Base-by-base conservation (phyloP, 2,888 invertebrate species). In the Meloe dianella region DNA sequence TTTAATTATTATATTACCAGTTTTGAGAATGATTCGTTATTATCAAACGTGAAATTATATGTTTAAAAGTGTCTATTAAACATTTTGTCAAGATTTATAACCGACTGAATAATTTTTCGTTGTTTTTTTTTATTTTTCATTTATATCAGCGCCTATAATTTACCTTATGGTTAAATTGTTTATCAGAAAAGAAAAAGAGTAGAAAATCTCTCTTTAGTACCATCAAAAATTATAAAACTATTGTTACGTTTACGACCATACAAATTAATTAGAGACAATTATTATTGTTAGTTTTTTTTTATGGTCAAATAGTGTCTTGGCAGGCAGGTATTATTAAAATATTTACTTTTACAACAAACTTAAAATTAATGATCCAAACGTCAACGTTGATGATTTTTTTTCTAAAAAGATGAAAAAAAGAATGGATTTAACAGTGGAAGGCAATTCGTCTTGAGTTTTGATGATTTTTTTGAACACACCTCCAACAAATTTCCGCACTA, bases 1-100 rank as follows among this genome's bases (percentile, higher is more conserved):
- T 47, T 47, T 47, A 47, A 47, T 47, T 47, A 47, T 47, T 47
- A 47, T 47, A 47, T 47, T 20, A 20, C 20, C 47, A 20, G 20
- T 8, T 20, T 47, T 20, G n/a, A n/a, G n/a, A 17, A 41, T 41
- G 38, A n/a, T 41, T 41, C 38, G 47, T 47, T 7, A 47, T 47
- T 20, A 47, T 47, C 47, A 47, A 47, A 41, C 17, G 41, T 41
- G 20, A 47, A 47, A 47, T 47, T 47, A 47, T 20, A 41, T 8
- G 41, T 41, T 41, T n/a, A 41, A 35, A 12, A 41, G 41, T 41
- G 41, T 41, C 41, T 17, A 41, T 41, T 41, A 17, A 17, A 7
- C 6, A 12, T 41, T 35, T n/a, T 41, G n/a, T 41, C 17, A 41
- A 41, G 41, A 41, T 41, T 41, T 41, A 41, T 41, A 41, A 41